phyloP scores from a whole-genome alignment of 2,797 vertebrate species.

The Gorsachius magnificus region DNA sequence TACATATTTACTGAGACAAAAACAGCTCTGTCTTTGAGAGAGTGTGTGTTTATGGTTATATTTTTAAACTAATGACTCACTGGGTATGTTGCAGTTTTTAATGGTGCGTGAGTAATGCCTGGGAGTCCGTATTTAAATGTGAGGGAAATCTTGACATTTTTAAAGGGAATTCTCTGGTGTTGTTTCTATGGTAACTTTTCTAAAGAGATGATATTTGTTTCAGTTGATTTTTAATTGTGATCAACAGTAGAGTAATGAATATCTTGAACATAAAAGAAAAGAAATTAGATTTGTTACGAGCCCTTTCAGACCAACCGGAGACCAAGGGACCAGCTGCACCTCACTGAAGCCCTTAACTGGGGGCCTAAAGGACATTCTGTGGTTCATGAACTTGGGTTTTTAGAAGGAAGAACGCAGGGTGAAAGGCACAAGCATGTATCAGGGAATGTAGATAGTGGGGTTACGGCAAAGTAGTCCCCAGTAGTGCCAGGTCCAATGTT shows the following conservation, averaged over 20 bases:
- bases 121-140: conserved; percentile 27
- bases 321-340: neutral
- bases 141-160: conserved; percentile 64
- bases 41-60: conserved; percentile 19
- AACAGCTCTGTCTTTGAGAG: neutral
- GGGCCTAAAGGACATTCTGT: neutral
- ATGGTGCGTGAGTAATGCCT: conserved; percentile 50
- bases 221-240: conserved; percentile 45
- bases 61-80: conserved; percentile 65
- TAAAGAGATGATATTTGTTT: conserved; percentile 7
- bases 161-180: conserved; percentile 54
- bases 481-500: neutral
- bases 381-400: neutral
- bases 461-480: neutral
- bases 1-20: conserved; percentile 25
- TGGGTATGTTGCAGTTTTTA: conserved; percentile 40
- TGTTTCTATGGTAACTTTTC: conserved; percentile 61
- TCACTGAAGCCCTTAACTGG: neutral
- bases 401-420: neutral
- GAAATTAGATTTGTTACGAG: neutral
- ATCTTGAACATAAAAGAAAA: neutral
- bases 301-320: neutral
- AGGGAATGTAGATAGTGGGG: neutral
- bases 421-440: neutral
- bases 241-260: conserved; percentile 43